These are phyloP conservation scores for Acrocephalus scirpaceus DNA, from an alignment of 2,797 vertebrate genomes.

Conservation along the genomic window DNA sequence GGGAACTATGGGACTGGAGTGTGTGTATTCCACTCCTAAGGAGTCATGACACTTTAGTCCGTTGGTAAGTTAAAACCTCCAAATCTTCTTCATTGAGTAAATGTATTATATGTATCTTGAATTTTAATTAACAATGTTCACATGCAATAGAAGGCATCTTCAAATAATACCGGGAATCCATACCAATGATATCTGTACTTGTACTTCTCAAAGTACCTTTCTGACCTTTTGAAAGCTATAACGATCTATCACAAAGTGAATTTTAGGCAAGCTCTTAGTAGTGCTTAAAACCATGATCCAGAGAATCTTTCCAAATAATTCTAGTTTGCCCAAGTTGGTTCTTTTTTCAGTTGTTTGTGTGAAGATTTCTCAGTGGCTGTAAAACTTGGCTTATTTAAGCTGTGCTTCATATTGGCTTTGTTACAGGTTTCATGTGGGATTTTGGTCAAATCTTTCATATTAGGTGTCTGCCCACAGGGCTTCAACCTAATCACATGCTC, in stretches of 20 bases:
- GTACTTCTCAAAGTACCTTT: not conserved
- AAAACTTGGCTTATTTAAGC: not conserved
- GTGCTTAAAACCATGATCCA: not conserved
- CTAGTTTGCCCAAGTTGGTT: not conserved
- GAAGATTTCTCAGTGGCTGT: not conserved
- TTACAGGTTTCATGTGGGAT: not conserved
- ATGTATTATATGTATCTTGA: not conserved
- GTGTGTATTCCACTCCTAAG: conserved; percentile 93
- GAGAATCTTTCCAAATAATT: not conserved
- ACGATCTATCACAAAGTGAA: not conserved
- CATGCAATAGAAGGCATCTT: not conserved
- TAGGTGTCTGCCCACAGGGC: not conserved
- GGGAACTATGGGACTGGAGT: conserved; percentile 96
- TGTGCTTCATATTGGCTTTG: rapidly evolving
- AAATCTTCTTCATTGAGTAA: not conserved
- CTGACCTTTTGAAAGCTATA: not conserved
- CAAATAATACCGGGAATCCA: not conserved
- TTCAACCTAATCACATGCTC: not conserved
- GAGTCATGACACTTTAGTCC: conserved; percentile 92
- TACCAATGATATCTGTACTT: not conserved
- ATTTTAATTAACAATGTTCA: not conserved
- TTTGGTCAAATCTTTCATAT: not conserved
- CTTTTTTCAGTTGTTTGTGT: not conserved
- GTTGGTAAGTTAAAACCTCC: conserved; percentile 81
- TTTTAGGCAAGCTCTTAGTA: not conserved